phyloP scores from a whole-genome alignment of 2,888 invertebrate genomes.

The Tinea trinotella region DNA sequence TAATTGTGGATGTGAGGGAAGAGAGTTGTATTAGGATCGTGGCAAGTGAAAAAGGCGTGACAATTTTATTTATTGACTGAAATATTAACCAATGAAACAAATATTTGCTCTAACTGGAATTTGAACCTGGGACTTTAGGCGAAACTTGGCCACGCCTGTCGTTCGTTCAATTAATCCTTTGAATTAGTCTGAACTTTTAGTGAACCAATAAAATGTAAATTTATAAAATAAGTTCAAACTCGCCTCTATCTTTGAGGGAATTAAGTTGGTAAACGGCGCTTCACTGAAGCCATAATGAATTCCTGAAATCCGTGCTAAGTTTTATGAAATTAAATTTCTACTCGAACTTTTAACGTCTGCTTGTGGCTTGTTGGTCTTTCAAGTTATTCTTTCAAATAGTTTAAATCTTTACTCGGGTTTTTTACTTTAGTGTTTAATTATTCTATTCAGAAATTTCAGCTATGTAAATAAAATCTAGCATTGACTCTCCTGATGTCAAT shows the following conservation, averaged over 20 bases:
- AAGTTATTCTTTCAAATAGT: conserved; percentile 7
- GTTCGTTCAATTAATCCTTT: no score
- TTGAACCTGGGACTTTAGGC: no score
- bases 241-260: background rate
- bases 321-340: conserved; percentile 15
- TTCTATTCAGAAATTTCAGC: background rate
- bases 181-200: no score
- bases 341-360: background rate
- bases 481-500: no score
- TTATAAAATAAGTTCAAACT: background rate
- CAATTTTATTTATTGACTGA: no score
- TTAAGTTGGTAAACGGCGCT: conserved; percentile 10
- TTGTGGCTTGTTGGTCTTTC: background rate
- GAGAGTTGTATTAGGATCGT: no score
- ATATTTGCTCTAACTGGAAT: no score
- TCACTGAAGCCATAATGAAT: conserved; percentile 5
- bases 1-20: no score
- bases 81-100: no score
- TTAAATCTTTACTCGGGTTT: background rate
- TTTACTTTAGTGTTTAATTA: conserved; percentile 1
- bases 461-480: no score
- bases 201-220: conserved; percentile 9
- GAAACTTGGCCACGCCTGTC: no score
- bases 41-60: no score
- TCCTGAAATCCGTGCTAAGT: background rate